Conservation (phyloP, 2,888 invertebrate species). For the Gerris lacustris region DNA sequence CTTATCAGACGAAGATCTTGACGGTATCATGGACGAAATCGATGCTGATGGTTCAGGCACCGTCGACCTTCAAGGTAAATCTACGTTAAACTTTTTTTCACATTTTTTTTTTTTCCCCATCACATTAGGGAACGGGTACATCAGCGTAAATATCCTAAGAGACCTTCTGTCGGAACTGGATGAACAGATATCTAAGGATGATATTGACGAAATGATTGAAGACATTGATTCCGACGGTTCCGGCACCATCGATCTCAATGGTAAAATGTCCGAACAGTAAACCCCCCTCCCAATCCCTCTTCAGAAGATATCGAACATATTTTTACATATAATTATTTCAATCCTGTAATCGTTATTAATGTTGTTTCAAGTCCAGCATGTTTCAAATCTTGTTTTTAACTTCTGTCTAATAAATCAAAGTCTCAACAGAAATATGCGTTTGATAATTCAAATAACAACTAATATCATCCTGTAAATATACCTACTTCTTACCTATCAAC, state of each 20-base stretch:
- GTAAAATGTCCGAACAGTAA: not conserved
- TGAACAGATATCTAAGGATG: not conserved
- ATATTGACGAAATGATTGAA: conserved; percentile 6
- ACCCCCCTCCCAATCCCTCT: no score
- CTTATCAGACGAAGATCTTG: conserved; percentile 43
- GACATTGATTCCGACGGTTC: conserved; percentile 8
- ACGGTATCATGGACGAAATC: conserved; percentile 46
- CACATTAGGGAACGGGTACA: not conserved
- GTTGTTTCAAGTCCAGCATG: no score
- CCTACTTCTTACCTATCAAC: no score
- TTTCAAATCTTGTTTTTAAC: no score
- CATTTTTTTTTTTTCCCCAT: not conserved
- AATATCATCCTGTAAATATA: no score
- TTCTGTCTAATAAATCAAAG: no score
- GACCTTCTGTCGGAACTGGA: not conserved
- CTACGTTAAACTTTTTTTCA: not conserved
- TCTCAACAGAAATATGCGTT: no score
- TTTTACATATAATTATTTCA: no score
- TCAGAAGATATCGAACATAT: no score
- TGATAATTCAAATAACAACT: no score
- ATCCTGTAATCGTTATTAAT: no score
- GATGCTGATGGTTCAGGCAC: conserved; percentile 49
- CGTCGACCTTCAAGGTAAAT: conserved; percentile 47
- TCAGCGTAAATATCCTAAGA: not conserved
- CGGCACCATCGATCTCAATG: not conserved